These are phyloP conservation scores for Lepidurus packardi DNA, from an alignment of 1,140 invertebrate species.

Conservation along the genomic window DNA sequence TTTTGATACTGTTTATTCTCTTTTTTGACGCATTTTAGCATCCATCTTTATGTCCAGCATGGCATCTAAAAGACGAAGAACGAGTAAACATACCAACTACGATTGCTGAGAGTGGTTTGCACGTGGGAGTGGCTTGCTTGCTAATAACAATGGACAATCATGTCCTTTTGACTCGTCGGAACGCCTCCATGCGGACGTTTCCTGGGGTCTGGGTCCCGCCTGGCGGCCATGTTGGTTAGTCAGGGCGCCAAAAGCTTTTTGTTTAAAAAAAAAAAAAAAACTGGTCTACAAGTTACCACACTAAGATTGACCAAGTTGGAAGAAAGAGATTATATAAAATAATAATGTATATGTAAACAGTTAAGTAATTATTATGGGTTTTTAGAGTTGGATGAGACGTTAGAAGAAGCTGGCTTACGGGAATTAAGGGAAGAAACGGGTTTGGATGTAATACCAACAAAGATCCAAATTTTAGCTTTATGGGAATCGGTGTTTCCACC, in stretches of 20 bases:
- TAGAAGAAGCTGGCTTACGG: conserved; percentile 41
- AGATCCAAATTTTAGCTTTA: conserved; percentile 39
- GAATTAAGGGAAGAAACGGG: conserved; percentile 45
- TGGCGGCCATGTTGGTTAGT: conserved; percentile 42
- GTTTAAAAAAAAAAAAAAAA: too few relatives aligned
- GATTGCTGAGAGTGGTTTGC: conserved; percentile 40
- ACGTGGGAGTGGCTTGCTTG: conserved; percentile 44
- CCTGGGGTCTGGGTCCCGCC: conserved; percentile 49
- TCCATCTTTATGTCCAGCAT: conserved; percentile 26
- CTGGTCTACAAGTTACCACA: too few relatives aligned
- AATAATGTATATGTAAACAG: background rate
- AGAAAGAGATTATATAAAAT: background rate
- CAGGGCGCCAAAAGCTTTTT: too few relatives aligned
- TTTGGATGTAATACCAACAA: conserved; percentile 37
- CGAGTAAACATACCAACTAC: background rate
- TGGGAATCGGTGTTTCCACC: conserved; percentile 46
- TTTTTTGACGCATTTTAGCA: background rate
- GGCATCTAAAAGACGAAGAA: conserved; percentile 6
- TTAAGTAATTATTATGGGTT: background rate
- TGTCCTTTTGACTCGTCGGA: conserved; percentile 44
- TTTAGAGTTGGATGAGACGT: conserved; percentile 36
- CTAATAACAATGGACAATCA: conserved; percentile 43
- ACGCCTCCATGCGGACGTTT: conserved; percentile 45
- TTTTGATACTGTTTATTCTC: background rate
- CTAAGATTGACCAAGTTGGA: too few relatives aligned